phyloP scores from a whole-genome alignment of 2,888 invertebrate species.

The Lobophora halterata region DNA sequence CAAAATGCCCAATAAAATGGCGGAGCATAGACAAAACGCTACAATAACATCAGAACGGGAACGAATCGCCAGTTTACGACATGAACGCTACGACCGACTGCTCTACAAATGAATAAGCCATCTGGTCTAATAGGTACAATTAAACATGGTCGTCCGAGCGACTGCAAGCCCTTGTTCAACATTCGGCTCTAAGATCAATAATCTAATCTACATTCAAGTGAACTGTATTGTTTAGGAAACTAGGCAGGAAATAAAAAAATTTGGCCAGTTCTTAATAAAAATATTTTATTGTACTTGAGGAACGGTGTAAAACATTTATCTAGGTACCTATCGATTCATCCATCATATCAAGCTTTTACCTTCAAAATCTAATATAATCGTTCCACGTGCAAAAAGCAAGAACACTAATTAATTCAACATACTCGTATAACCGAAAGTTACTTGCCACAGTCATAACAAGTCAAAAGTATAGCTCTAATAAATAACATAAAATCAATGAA shows the following conservation, averaged over 20 bases:
- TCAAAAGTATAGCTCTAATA: too few relatives aligned
- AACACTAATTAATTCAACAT: too few relatives aligned
- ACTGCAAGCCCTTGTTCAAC: slow-evolving; percentile 52
- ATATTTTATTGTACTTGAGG: too few relatives aligned
- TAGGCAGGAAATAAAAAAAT: not conserved
- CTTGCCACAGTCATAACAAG: too few relatives aligned
- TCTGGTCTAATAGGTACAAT: slow-evolving; percentile 79
- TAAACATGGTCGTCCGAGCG: slow-evolving; percentile 72
- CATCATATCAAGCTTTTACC: too few relatives aligned
- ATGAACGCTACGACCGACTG: slow-evolving; percentile 76
- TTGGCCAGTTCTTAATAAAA: too few relatives aligned
- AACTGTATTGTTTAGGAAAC: slow-evolving; percentile 25
- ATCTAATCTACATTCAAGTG: slow-evolving; percentile 35
- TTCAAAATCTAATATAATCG: too few relatives aligned
- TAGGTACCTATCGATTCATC: too few relatives aligned
- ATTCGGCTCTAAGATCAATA: slow-evolving; percentile 60
- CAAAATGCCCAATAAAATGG: slow-evolving; percentile 76
- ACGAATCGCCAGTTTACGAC: slow-evolving; percentile 80
- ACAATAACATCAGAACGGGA: slow-evolving; percentile 80
- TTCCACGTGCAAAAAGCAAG: too few relatives aligned
- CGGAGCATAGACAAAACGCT: slow-evolving; percentile 79
- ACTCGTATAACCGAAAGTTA: too few relatives aligned
- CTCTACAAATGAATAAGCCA: slow-evolving; percentile 81
- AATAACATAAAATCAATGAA: too few relatives aligned
- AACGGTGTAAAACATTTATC: too few relatives aligned